A percentile compares a stretch with the other conserved stretches of the same genome.
These are phyloP conservation scores for Leptopilina myrica DNA, from an alignment of 2,888 invertebrate genomes.

Conservation along the genomic window DNA sequence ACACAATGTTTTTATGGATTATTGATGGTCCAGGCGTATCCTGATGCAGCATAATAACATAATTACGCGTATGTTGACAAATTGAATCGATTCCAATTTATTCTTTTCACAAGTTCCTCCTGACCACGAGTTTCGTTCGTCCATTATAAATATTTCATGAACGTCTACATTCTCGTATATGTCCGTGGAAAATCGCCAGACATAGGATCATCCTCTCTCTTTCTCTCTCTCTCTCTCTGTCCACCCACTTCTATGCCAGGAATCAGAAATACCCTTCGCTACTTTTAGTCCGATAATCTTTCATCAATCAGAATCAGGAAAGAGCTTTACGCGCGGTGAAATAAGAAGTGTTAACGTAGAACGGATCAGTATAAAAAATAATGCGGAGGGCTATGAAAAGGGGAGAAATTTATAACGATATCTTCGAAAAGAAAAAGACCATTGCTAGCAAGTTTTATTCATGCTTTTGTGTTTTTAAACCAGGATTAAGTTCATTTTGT, in stretches of 20 bases:
- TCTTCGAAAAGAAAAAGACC: background rate
- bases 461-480: no score
- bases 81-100: constrained; percentile 75
- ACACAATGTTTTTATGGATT: constrained; percentile 65
- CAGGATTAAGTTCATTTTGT: no score
- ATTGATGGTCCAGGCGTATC: constrained; percentile 68
- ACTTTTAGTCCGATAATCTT: constrained; percentile 72
- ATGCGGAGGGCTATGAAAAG: constrained; percentile 25
- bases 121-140: constrained; percentile 49
- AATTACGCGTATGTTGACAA: constrained; percentile 75
- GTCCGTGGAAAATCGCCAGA: constrained; percentile 71
- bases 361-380: constrained; percentile 49
- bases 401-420: constrained; percentile 5
- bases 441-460: background rate
- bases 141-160: constrained; percentile 75
- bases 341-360: constrained; percentile 39
- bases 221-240: constrained; percentile 10
- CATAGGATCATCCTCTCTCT: constrained; percentile 56
- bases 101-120: constrained; percentile 70
- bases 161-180: constrained; percentile 59
- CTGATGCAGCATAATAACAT: constrained; percentile 71
- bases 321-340: constrained; percentile 47
- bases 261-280: constrained; percentile 56
- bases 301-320: constrained; percentile 75
- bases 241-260: constrained; percentile 52